Evolutionary conservation across 2,888 invertebrate genomes (phyloP).

Genomic region (Scaptomyza reducta): DNA sequence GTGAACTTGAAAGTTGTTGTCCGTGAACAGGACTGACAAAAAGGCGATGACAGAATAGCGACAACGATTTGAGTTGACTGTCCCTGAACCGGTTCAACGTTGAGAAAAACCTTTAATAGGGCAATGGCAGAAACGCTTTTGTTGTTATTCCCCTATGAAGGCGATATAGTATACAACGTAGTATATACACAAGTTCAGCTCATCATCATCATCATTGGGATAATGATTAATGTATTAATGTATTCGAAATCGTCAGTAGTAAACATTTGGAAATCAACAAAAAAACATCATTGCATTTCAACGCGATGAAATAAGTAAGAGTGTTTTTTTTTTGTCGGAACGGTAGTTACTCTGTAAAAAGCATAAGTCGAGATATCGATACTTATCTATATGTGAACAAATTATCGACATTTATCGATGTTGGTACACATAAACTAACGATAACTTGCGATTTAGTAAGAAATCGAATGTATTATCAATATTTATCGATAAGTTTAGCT

Average conservation of each 20-base stretch:
- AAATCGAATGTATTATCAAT: background rate
- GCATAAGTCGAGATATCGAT: background rate
- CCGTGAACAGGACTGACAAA: conserved; percentile 40
- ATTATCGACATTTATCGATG: background rate
- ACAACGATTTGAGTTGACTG: conserved; percentile 35
- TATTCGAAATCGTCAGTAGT: conserved; percentile 22
- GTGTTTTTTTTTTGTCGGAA: background rate
- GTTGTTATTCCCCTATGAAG: conserved; percentile 5
- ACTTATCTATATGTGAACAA: background rate
- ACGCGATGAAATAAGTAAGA: conserved; percentile 24
- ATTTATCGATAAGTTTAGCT: background rate
- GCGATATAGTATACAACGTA: conserved; percentile 1
- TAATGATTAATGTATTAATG: conserved; percentile 29
- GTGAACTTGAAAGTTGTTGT: conserved; percentile 76
- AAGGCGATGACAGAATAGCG: conserved; percentile 9
- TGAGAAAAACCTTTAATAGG: conserved; percentile 38
- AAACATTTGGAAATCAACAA: conserved; percentile 45
- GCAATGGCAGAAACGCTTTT: conserved; percentile 48
- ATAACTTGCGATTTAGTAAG: background rate
- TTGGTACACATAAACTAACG: background rate
- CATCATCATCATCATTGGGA: conserved; percentile 10
- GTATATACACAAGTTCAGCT: background rate
- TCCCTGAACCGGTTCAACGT: conserved; percentile 69
- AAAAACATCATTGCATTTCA: conserved; percentile 43
- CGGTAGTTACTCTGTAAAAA: background rate